Evolutionary conservation across 37 sponge, comb jelly and placozoan genomes (phyloP).

Genomic region (Petrosia ficiformis): DNA sequence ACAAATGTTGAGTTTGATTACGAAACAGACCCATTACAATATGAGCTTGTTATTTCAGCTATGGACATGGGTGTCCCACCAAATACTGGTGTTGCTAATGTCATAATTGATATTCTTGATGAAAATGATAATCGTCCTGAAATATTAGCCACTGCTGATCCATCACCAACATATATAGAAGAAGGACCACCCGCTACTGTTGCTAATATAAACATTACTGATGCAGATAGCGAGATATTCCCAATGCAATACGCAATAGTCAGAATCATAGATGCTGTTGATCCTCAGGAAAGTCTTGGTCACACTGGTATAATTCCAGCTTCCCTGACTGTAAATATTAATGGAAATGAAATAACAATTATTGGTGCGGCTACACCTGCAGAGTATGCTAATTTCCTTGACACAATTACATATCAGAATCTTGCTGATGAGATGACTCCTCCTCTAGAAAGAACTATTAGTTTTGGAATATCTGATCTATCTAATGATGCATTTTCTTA

Average conservation of each 20-base stretch:
- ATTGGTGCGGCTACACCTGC: slow-evolving; percentile 29
- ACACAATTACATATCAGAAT: slow-evolving; percentile 42
- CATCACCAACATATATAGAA: slow-evolving; percentile 29
- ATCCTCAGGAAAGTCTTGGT: slow-evolving; percentile 12
- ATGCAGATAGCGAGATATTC: slow-evolving; percentile 34
- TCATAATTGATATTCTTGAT: slow-evolving; percentile 44
- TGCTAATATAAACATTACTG: slow-evolving; percentile 34
- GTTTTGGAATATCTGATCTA: slow-evolving; percentile 11
- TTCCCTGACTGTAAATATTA: slow-evolving; percentile 22
- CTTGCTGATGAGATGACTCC: slow-evolving; percentile 30
- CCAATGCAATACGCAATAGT: slow-evolving; percentile 51
- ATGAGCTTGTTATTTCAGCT: slow-evolving; percentile 46
- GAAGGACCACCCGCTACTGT: slow-evolving; percentile 22
- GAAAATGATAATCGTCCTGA: slow-evolving; percentile 70
- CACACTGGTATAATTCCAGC: slow-evolving; percentile 18
- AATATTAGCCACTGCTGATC: background rate
- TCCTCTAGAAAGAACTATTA: slow-evolving; percentile 43
- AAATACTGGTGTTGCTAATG: slow-evolving; percentile 18
- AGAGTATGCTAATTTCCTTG: slow-evolving; percentile 24
- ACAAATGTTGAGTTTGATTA: slow-evolving; percentile 56
- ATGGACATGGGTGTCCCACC: slow-evolving; percentile 36
- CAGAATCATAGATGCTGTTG: slow-evolving; percentile 34
- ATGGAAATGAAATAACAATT: slow-evolving; percentile 28
- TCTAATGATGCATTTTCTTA: background rate
- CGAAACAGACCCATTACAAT: slow-evolving; percentile 26